Conservation (phyloP, 2,113 vertebrate genomes). For the Tretioscincus oriximinensis region DNA sequence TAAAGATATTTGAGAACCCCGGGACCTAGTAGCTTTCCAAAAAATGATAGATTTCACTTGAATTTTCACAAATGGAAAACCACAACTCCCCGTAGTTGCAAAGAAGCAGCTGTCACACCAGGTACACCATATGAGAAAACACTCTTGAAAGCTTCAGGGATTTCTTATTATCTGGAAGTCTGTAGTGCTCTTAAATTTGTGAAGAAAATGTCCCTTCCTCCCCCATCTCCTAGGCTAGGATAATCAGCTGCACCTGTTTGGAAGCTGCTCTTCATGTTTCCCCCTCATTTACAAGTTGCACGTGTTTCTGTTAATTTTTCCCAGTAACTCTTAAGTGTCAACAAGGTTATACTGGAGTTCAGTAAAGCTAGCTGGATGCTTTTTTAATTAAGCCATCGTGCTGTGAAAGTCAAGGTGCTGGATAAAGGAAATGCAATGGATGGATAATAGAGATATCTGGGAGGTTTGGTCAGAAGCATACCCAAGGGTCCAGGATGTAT, state of each 20-base stretch:
- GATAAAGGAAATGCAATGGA: not conserved
- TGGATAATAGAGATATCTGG: not conserved
- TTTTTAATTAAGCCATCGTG: constrained; percentile 31
- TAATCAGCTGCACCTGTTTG: constrained; percentile 74
- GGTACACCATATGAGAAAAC: constrained; percentile 67
- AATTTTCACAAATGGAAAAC: constrained; percentile 73
- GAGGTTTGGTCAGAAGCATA: constrained; percentile 19
- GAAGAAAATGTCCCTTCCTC: constrained; percentile 50
- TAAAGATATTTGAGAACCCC: constrained; percentile 75
- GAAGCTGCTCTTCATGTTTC: constrained; percentile 51
- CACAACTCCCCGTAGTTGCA: constrained; percentile 67
- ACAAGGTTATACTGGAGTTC: constrained; percentile 40
- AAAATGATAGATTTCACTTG: constrained; percentile 72
- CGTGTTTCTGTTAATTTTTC: constrained; percentile 64
- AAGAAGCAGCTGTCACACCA: constrained; percentile 70
- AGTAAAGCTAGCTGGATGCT: constrained; percentile 3
- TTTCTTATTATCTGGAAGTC: constrained; percentile 72
- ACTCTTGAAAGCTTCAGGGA: constrained; percentile 69
- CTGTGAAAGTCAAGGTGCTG: constrained; percentile 1
- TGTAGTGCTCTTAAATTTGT: constrained; percentile 67
- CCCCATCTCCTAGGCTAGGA: constrained; percentile 44
- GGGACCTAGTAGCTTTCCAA: constrained; percentile 59
- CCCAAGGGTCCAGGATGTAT: constrained; percentile 39
- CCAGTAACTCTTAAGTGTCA: constrained; percentile 59
- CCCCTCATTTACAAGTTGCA: constrained; percentile 50